Base-by-base conservation (phyloP, 2,888 invertebrate species). In the Ceramica pisi region DNA sequence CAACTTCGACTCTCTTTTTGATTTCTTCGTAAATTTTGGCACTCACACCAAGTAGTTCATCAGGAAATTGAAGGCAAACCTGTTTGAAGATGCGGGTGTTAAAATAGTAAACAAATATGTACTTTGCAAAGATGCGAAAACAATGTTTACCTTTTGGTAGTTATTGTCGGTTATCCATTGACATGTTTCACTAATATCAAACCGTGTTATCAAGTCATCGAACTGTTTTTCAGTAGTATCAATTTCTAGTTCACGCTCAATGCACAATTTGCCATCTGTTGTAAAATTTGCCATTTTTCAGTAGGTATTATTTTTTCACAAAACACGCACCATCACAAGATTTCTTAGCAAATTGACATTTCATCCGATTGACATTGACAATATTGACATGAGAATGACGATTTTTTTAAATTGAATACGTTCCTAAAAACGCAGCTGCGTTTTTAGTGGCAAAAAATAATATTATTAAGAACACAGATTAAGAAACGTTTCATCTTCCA, bases 51-150 rank as follows among this genome's bases (percentile, higher is more conserved):
- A 99, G 94, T 69, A 98, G 95, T 62, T 97, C 96, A 94, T 99
- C 99, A 12, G 99, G 99, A 92, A 99, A 99, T 96, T 99, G 99
- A 56, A 99, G 95, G 80, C 98, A 99, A 48, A 99, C 97, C 98
- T 99, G 87, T 38, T 92, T 56, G 41, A 72, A 62, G 16, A 62
- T 21, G 41, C 12, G 57, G 0, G 26, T 53, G 12, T 35, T 57
- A 62, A 46, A 41, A 0, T 23, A 14, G 46, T 63, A 53, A 53
- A 59, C 38, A 62, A 78, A 48, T 55, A 35, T 26, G 23, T 6
- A 46, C 23, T 62, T 31, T 16, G 10, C 14, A 59, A 71, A 51
- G 12, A 10, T 63, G 23, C 35, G n/a, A 26, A 69, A 67, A 23
- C 26, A 46, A 64, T 75, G 63, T 62, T 90, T 91, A 98, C 98